phyloP scores from a whole-genome alignment of 2,113 vertebrate species.

The Melanerpes formicivorus region DNA sequence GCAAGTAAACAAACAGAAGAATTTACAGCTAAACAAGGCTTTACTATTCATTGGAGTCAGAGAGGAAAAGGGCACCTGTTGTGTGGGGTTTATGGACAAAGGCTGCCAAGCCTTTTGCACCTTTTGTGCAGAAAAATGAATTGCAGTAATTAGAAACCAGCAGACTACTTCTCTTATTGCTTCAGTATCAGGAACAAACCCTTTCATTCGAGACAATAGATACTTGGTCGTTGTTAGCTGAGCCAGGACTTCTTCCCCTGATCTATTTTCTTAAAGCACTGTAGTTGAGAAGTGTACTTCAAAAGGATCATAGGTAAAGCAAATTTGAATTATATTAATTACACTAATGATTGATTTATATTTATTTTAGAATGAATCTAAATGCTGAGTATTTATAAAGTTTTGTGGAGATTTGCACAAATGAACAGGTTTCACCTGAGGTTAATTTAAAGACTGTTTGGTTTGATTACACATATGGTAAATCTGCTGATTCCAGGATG shows the following conservation, averaged over 20 bases:
- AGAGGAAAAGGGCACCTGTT: neutral
- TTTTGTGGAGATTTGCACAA: neutral
- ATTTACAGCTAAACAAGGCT: neutral
- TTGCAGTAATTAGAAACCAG: neutral
- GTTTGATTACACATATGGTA: neutral
- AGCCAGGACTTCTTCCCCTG: neutral
- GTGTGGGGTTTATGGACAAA: neutral
- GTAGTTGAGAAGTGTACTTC: neutral
- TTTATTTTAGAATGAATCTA: neutral
- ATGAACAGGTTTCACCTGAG: neutral
- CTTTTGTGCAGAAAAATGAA: neutral
- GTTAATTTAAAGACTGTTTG: neutral
- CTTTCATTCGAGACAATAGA: neutral
- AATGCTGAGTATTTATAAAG: neutral
- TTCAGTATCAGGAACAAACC: neutral
- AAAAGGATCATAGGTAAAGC: neutral
- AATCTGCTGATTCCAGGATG: neutral
- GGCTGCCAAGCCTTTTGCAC: neutral
- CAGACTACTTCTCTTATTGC: neutral
- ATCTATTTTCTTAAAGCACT: neutral
- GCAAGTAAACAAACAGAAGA: neutral
- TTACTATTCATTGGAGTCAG: neutral
- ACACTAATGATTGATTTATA: neutral
- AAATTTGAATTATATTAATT: neutral
- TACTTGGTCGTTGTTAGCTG: neutral